These are phyloP conservation scores for Poicephalus meyeri DNA, from an alignment of 2,113 vertebrate genomes.

Conservation along the genomic window DNA sequence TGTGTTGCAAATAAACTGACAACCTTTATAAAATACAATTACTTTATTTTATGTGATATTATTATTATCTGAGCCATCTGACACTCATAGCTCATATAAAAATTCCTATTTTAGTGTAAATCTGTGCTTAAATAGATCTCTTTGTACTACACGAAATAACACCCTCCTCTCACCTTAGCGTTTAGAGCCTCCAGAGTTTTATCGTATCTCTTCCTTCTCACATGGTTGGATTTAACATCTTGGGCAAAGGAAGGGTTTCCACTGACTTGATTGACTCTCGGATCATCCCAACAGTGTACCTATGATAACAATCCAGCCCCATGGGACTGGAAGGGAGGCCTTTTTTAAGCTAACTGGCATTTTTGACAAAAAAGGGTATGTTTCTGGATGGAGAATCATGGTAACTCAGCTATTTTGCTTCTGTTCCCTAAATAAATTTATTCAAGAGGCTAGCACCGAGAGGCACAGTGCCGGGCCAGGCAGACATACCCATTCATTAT, in stretches of 20 bases:
- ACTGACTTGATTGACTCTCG: not conserved
- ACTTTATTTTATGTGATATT: slow-evolving; percentile 55
- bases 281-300: not conserved
- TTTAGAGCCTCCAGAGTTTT: not conserved
- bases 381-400: not conserved
- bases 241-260: not conserved
- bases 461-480: not conserved
- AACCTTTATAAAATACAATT: slow-evolving; percentile 38
- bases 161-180: not conserved
- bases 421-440: slow-evolving; percentile 28
- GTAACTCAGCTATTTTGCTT: not conserved
- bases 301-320: not conserved
- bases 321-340: not conserved
- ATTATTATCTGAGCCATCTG: slow-evolving; percentile 64
- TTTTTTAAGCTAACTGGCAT: not conserved
- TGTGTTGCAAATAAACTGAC: slow-evolving; percentile 56
- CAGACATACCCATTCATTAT: slow-evolving; percentile 27
- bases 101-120: slow-evolving; percentile 23
- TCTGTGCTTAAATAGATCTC: slow-evolving; percentile 12
- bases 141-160: slow-evolving; percentile 12
- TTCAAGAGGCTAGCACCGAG: not conserved
- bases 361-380: not conserved
- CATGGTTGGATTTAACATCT: not conserved
- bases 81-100: slow-evolving; percentile 48
- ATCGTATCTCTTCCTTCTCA: not conserved